phyloP scores from a whole-genome alignment of 2,888 invertebrate genomes.

The Cephus runcator region DNA sequence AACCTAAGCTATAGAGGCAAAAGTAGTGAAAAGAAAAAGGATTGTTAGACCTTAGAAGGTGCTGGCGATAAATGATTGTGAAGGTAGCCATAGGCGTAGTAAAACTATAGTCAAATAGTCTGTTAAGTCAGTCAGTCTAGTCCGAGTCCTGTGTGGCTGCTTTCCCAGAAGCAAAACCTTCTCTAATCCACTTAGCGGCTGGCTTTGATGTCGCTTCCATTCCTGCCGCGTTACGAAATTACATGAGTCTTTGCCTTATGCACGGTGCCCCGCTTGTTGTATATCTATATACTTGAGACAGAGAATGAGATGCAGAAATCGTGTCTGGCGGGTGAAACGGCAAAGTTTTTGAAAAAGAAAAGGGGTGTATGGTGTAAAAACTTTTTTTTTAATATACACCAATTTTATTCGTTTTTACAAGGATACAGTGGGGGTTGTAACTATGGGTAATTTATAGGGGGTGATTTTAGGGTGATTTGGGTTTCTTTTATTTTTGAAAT shows the following conservation, averaged over 20 bases:
- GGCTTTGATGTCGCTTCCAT: slow-evolving; percentile 24
- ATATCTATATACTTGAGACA: neutral
- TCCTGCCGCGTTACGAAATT: slow-evolving; percentile 33
- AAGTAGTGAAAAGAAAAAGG: neutral
- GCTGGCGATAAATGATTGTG: neutral
- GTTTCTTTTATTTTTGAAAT: no score
- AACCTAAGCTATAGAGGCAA: neutral
- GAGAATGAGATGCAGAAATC: neutral
- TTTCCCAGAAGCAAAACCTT: slow-evolving; percentile 6
- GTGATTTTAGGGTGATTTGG: neutral
- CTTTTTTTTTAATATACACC: no score
- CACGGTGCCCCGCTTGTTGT: neutral
- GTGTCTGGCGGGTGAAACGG: neutral
- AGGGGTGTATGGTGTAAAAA: neutral
- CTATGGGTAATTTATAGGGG: neutral
- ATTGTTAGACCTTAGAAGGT: neutral
- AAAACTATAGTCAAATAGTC: neutral
- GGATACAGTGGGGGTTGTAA: no score
- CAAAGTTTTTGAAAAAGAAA: neutral
- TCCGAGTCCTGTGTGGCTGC: neutral
- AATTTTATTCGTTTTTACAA: neutral
- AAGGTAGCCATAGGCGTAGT: neutral
- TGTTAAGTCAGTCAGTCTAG: neutral
- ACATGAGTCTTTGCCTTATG: slow-evolving; percentile 30
- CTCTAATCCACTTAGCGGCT: slow-evolving; percentile 41